Evolutionary conservation across 2,113 vertebrate species (phyloP).

Genomic region (Stictonetta naevosa): DNA sequence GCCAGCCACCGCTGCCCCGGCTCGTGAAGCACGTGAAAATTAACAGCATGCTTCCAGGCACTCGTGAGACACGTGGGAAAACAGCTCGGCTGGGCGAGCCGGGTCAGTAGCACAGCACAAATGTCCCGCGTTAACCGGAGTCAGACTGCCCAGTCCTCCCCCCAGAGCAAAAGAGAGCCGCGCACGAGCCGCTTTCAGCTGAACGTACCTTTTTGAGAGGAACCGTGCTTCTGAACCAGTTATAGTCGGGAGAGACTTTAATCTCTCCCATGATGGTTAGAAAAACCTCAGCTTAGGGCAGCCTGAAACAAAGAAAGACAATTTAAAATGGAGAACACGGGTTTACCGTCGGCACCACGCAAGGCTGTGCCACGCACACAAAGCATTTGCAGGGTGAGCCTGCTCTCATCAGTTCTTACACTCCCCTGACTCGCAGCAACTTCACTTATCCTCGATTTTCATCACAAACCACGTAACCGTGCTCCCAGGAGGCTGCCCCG

Average conservation of each 20-base stretch:
- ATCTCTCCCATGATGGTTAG: slow-evolving; percentile 93
- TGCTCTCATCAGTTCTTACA: not conserved
- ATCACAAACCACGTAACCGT: slow-evolving; percentile 14
- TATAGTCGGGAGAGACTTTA: slow-evolving; percentile 97
- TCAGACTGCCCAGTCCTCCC: too few relatives aligned
- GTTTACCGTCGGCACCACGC: not conserved
- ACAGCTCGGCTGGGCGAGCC: not conserved
- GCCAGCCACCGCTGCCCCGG: accelerated
- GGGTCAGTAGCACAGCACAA: not conserved
- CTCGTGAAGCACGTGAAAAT: not conserved
- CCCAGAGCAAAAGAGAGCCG: not conserved
- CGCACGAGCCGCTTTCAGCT: not conserved
- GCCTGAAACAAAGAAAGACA: slow-evolving; percentile 67
- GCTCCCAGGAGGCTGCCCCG: not conserved
- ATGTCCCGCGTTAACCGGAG: not conserved
- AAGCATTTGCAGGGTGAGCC: not conserved
- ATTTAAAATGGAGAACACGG: slow-evolving; percentile 40
- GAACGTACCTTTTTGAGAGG: slow-evolving; percentile 93
- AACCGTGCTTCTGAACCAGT: slow-evolving; percentile 98
- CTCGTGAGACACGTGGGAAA: accelerated
- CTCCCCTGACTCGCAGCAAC: not conserved
- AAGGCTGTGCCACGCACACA: not conserved
- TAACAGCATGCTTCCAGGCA: not conserved
- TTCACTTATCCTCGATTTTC: slow-evolving; percentile 23
- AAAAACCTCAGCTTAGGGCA: slow-evolving; percentile 40